Percentiles rank a stretch among this genome's conserved stretches.
Evolutionary conservation across 2,113 vertebrate species (phyloP).

Genomic region (Barnardius zonarius): DNA sequence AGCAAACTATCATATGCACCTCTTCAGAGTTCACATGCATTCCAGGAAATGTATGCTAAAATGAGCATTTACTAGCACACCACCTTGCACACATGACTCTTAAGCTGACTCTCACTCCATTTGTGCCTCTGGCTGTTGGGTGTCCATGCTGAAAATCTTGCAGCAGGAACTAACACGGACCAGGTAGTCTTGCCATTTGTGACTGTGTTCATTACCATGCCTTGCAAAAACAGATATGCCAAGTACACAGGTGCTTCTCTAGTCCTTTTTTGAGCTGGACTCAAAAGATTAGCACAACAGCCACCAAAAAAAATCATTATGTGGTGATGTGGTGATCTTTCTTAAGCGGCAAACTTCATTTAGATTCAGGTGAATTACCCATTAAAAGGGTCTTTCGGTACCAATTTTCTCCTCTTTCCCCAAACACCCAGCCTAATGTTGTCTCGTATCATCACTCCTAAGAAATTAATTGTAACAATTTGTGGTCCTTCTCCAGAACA

Average conservation of each 20-base stretch:
- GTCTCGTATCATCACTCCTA: background rate
- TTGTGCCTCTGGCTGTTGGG: background rate
- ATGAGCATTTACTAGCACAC: background rate
- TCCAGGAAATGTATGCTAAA: background rate
- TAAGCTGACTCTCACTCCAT: background rate
- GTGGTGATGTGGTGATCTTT: background rate
- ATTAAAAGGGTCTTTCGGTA: background rate
- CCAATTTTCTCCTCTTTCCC: background rate
- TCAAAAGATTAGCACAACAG: background rate
- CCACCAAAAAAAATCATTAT: background rate
- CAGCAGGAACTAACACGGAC: background rate
- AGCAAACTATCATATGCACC: background rate
- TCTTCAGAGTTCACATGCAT: background rate
- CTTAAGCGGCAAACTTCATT: background rate
- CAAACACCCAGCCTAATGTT: background rate
- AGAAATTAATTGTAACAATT: background rate
- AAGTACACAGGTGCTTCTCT: background rate
- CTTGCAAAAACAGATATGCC: background rate
- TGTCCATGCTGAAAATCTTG: background rate
- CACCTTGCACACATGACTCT: background rate
- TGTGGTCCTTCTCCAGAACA: background rate
- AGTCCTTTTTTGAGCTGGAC: background rate
- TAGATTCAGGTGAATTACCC: background rate
- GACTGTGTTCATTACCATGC: background rate
- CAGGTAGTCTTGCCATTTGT: background rate